Evolutionary conservation across 2,888 invertebrate genomes (phyloP).

Genomic region (Augiades crinisus): DNA sequence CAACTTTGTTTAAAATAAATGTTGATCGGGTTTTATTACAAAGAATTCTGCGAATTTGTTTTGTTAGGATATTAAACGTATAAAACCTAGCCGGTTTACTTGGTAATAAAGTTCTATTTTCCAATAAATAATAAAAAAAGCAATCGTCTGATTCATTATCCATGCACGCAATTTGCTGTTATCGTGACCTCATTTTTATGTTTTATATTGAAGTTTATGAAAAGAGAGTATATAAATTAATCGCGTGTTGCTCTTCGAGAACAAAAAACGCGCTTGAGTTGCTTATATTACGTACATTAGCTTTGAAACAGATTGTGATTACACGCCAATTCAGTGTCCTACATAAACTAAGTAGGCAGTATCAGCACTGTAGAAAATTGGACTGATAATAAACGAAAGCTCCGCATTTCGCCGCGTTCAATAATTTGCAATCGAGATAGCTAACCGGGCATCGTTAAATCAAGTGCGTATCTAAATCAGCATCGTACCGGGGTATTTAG

Average conservation of each 20-base stretch:
- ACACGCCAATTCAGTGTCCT: slow-evolving; percentile 16
- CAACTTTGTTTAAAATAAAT: too few species aligned
- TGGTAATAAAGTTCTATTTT: not conserved
- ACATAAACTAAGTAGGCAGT: slow-evolving; percentile 3
- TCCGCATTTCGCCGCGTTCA: not conserved
- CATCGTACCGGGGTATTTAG: slow-evolving; percentile 29
- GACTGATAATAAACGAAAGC: slow-evolving; percentile 3
- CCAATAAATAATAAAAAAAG: not conserved
- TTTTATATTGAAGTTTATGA: not conserved
- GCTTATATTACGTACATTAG: not conserved
- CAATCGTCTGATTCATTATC: not conserved
- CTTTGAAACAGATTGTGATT: slow-evolving; percentile 14
- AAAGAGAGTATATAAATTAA: not conserved
- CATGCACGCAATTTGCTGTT: not conserved
- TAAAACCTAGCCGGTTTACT: not conserved
- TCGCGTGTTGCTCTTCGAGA: too few species aligned
- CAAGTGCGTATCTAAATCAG: slow-evolving; percentile 17
- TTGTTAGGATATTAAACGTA: not conserved
- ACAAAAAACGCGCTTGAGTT: slow-evolving; percentile 5
- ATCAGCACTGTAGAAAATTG: slow-evolving; percentile 1
- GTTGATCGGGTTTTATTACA: too few species aligned
- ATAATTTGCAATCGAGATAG: slow-evolving; percentile 14
- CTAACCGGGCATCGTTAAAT: slow-evolving; percentile 17
- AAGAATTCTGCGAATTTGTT: slow-evolving; percentile 38
- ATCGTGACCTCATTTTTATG: slow-evolving; percentile 2